Percentiles rank a stretch among this genome's conserved stretches.
phyloP scores from a whole-genome alignment of 2,888 invertebrate genomes.

The Geophilus truncorum region DNA sequence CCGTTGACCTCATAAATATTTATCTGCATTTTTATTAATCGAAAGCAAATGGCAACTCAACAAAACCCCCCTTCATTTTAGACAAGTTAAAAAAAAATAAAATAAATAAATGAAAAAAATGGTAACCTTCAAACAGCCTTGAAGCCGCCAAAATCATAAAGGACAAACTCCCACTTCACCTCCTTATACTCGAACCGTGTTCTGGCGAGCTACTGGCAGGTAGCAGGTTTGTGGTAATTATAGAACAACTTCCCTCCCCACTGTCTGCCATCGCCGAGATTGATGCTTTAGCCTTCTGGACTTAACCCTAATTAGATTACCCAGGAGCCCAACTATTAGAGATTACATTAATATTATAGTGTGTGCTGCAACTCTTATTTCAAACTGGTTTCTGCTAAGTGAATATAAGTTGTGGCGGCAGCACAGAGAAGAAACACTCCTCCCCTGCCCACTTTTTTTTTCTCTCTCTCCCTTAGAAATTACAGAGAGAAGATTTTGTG shows the following conservation, averaged over 20 bases:
- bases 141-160: slow-evolving; percentile 3
- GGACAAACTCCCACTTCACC: not conserved
- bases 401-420: slow-evolving; percentile 15
- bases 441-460: slow-evolving; percentile 5
- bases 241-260: not conserved
- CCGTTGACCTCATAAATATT: not conserved
- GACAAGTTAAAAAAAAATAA: too few relatives aligned
- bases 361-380: slow-evolving; percentile 12
- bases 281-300: slow-evolving; percentile 15
- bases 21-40: not conserved
- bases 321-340: slow-evolving; percentile 15
- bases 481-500: slow-evolving; percentile 6
- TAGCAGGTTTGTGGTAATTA: slow-evolving; percentile 13
- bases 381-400: slow-evolving; percentile 12
- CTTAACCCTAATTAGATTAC: slow-evolving; percentile 17
- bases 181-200: not conserved
- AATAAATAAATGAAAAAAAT: too few relatives aligned
- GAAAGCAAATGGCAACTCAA: not conserved
- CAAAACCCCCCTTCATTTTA: not conserved
- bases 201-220: not conserved
- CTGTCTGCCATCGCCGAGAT: not conserved
- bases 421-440: not conserved
- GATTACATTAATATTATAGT: slow-evolving; percentile 18
- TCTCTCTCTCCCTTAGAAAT: not conserved
- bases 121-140: not conserved